Conservation (phyloP, 2,113 vertebrate species). For the Dicaeum eximium region DNA sequence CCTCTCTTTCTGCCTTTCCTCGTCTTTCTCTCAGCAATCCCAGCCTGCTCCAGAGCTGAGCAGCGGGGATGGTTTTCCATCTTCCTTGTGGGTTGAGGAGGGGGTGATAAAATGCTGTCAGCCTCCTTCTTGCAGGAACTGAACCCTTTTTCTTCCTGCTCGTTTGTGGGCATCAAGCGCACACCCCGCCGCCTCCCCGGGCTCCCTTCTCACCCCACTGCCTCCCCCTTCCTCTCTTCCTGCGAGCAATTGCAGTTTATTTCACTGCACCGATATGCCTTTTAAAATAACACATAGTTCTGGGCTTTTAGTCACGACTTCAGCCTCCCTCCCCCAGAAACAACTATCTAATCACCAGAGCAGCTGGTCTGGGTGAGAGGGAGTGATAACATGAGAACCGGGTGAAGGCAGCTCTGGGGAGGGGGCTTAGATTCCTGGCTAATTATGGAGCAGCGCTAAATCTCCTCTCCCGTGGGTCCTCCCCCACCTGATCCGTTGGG, state of each 20-base stretch:
- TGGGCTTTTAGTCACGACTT: slow-evolving; percentile 66
- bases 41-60: neutral
- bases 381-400: slow-evolving; percentile 28
- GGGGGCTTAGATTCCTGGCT: slow-evolving; percentile 22
- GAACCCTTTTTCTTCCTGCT: neutral
- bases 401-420: slow-evolving; percentile 33
- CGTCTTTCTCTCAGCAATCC: neutral
- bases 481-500: neutral
- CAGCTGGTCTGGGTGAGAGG: slow-evolving; percentile 57
- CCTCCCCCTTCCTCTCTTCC: neutral
- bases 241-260: slow-evolving; percentile 27
- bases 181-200: neutral
- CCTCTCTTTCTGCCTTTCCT: neutral
- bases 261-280: slow-evolving; percentile 23
- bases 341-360: slow-evolving; percentile 52
- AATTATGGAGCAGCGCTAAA: neutral
- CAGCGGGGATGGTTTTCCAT: neutral
- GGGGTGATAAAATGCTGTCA: neutral
- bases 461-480: neutral
- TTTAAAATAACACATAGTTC: slow-evolving; percentile 67
- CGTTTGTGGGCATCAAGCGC: neutral
- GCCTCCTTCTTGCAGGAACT: neutral
- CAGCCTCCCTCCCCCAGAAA: slow-evolving; percentile 27
- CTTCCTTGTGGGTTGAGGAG: neutral
- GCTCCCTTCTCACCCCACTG: neutral